Evolutionary conservation across 1,140 invertebrate species (phyloP), one percentile per base, ranked within the genome.

Genomic region (Bombus superbus): DNA sequence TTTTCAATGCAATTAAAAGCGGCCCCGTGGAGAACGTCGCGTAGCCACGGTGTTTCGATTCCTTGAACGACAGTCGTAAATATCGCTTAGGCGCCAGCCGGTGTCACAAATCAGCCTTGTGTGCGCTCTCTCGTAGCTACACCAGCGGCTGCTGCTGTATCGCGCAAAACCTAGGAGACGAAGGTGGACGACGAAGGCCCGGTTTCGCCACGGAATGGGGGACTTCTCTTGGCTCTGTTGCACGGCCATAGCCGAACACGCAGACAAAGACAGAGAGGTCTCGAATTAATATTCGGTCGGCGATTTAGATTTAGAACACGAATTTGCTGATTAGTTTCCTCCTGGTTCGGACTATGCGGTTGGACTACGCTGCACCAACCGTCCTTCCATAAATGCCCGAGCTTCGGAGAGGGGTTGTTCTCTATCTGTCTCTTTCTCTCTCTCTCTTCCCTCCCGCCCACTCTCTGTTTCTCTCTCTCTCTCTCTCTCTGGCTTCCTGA

Each of bases 281-380:
- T 89, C 86, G 90, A 89, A 91, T 91, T 91, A 91, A 91, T 91
- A 91, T 91, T 91, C 90, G 88, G 90, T 86, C 90, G 88, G 86
- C 90, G 90, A 91, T 91, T 91, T 91, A 91, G 90, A 91, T 91
- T 91, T 91, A 91, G 90, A 91, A 91, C 90, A 91, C 90, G 88
- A 91, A 91, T 91, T 91, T 91, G 88, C 88, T 89, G 90, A 91
- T 91, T 91, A 91, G 90, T 91, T 91, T 89, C 88, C 89, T 82
- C 66, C 8, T 68, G 9, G 66, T 32, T 35, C 32, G 66, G 83
- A 81, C 89, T 42, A 32, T 84, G 86, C 83, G 85, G 85, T 88
- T 78, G 86, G 62, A 32, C 79, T 73, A 40, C 69, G 89, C 77
- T 88, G 80, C 88, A 88, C 75, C 80, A 82, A 25, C 74, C 35